Evolutionary conservation across 2,113 vertebrate genomes (phyloP), one percentile per base, ranked within the genome.

Genomic region (Ceyx margarethae): DNA sequence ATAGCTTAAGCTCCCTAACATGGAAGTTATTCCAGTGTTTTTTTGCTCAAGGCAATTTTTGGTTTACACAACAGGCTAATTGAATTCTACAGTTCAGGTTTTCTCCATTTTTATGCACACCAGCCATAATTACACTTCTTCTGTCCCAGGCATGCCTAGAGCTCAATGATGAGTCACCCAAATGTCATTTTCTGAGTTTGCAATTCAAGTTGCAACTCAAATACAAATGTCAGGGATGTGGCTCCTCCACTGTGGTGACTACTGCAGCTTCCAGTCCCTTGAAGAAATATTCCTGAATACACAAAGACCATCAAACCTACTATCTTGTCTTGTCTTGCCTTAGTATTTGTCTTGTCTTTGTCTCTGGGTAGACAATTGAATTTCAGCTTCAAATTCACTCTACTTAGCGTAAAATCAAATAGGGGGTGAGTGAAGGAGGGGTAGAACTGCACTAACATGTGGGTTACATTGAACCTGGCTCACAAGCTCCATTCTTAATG

Each of bases 31-130:
- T 92, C 62, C 21, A 15, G 4, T 2, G 50, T 50, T 91, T 87
- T 87, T 95, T 60, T 72, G 13, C 91, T 91, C 11, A 57, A 71
- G 87, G 87, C 64, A 28, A 37, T 83, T 80, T 95, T 54, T 88
- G 33, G 18, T 88, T 96, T 91, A 87, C 40, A 91, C 71, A 94
- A 82, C 71, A 89, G 67, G 80, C 20, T 82, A 57, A 93, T 14
- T 71, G 71, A 87, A 80, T 91, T 73, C 50, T 85, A 20, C 56
- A 35, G 58, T 71, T 75, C 33, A 9, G 12, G 18, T 89, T 89
- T 83, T 65, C 78, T 80, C 60, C 31, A 9, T 66, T 92, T 91
- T 87, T 77, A 85, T 77, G 81, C 68, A 85, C 48, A 85, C 51
- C n/a, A 87, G 31, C 26, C 43, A 40, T 87, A 85, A 76, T 77